Evolutionary conservation across 2,888 invertebrate genomes (phyloP).

Genomic region (Monochamus alternatus): DNA sequence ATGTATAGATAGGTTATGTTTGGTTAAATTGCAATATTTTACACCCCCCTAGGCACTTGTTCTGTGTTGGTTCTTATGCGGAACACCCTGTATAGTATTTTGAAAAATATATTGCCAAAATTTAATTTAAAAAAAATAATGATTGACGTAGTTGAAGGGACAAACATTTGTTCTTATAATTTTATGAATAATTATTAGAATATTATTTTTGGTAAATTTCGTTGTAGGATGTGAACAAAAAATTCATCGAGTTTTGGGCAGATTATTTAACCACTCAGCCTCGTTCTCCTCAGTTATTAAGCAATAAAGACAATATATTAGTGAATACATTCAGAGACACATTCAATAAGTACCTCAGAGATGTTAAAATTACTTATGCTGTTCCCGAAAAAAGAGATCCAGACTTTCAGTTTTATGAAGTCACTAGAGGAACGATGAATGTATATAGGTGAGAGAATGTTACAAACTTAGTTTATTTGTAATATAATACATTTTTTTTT

Average conservation of each 20-base stretch:
- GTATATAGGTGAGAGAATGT: slow-evolving; percentile 84
- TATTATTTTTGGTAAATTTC: slow-evolving; percentile 19
- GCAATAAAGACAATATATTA: slow-evolving; percentile 78
- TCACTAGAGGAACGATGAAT: slow-evolving; percentile 84
- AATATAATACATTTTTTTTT: slow-evolving; percentile 64
- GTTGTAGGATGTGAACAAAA: slow-evolving; percentile 82
- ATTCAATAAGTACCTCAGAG: slow-evolving; percentile 84
- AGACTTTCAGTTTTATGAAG: slow-evolving; percentile 92
- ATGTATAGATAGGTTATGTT: too few species aligned
- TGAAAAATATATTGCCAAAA: too few species aligned
- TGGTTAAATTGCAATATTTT: too few species aligned
- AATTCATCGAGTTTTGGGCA: slow-evolving; percentile 83
- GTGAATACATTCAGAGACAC: slow-evolving; percentile 82
- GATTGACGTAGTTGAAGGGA: too few species aligned
- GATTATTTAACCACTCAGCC: slow-evolving; percentile 82
- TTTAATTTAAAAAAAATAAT: too few species aligned
- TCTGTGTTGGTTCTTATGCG: too few species aligned
- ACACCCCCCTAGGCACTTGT: too few species aligned
- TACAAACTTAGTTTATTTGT: not conserved
- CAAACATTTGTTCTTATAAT: too few species aligned
- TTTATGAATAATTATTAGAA: too few species aligned
- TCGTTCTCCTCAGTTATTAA: slow-evolving; percentile 82
- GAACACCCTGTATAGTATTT: too few species aligned
- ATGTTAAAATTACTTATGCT: slow-evolving; percentile 81
- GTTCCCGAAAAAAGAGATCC: slow-evolving; percentile 91